phyloP scores from a whole-genome alignment of 2,113 vertebrate species.

The Pipra filicauda region DNA sequence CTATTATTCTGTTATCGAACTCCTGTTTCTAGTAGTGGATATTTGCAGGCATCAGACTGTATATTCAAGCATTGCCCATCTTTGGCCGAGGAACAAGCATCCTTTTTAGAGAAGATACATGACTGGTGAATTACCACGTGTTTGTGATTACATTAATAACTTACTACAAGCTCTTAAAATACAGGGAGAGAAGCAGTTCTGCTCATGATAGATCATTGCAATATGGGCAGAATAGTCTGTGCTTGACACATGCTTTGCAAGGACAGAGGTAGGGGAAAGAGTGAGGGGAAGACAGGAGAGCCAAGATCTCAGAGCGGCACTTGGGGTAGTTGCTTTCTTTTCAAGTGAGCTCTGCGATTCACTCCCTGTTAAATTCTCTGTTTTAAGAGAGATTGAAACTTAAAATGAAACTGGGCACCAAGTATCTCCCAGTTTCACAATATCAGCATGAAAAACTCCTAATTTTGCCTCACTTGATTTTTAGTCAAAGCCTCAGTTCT shows the following conservation, averaged over 20 bases:
- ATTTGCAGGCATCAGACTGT: background rate
- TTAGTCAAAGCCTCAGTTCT: background rate
- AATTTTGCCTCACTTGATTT: background rate
- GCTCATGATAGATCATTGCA: background rate
- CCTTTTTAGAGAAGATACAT: background rate
- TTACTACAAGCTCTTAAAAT: background rate
- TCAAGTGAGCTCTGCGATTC: accelerated
- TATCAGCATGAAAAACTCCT: background rate
- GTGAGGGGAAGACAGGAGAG: background rate
- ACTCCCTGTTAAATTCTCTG: background rate
- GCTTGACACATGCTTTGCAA: background rate
- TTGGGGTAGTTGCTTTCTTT: background rate
- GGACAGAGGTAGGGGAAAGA: background rate
- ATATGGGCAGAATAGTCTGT: background rate
- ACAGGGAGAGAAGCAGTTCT: background rate
- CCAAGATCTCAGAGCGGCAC: accelerated
- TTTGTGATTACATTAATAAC: background rate
- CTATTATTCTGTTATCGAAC: background rate
- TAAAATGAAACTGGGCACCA: background rate
- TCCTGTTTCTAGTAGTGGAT: background rate
- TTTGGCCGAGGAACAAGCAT: background rate
- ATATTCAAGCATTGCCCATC: background rate
- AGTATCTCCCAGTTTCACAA: background rate
- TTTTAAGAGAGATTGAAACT: background rate
- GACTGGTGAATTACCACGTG: background rate